Evolutionary conservation across 1,140 invertebrate species (phyloP), one percentile per base, ranked within the genome.

Genomic region (Ceratoteleas bidentatus): DNA sequence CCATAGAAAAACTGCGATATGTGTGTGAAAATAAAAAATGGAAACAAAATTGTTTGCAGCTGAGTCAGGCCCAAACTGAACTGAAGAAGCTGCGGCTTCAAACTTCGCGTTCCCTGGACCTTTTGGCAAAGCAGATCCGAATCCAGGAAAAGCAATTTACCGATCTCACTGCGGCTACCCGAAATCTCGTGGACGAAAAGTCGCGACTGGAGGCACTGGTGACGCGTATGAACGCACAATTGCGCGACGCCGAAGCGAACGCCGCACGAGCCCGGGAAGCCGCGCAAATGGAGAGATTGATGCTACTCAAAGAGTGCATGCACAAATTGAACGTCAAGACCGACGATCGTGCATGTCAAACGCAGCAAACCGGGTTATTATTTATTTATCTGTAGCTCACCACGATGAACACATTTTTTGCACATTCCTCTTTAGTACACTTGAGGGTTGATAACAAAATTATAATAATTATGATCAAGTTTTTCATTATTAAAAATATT

Each of bases 71-170:
- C 11, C 75, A 52, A 0, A 33, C 72, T 0, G 82, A 87, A 33
- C 7, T 73, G 38, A 85, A 80, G 38, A 81, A 86, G 32, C 53
- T 87, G 50, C 75, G 62, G 47, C 57, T 82, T 60, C 83, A 85
- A 33, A 87, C 82, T 7, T 77, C 81, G 4, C 75, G 80, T 33
- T 83, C 83, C 0, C 62, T 89, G 7, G 85, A 88, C 14, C 36
- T 83, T 45, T 49, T 88, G 38, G 81, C 72, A 6, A 56, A 57
- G 15, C 87, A 88, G 78, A 84, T 88, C 33, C 58, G 74, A 50
- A 58, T 53, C 7, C 87, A 87, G 61, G 85, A 87, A 56, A 81
- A 54, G 50, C 81, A 88, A 81, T 87, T 85, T 68, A 61, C 85
- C 3, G 81, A 86, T 43, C 78, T 89, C 6, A 84, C 85, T 0